Base-by-base conservation (phyloP, 2,113 vertebrate genomes). In the Corythaeola cristata region DNA sequence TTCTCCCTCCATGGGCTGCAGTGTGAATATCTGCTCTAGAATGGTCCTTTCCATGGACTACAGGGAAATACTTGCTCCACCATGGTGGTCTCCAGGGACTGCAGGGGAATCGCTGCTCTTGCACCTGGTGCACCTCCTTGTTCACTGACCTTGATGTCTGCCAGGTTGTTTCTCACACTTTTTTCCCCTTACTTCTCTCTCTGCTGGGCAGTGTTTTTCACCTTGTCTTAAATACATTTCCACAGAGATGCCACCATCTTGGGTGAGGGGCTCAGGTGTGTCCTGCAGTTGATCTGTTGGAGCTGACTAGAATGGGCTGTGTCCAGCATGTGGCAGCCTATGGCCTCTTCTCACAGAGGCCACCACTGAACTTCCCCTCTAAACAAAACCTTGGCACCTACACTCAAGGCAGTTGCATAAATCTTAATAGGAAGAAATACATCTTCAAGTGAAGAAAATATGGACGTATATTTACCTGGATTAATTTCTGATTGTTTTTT, bases 251-350 rank as follows among this genome's bases (percentile, higher is more conserved):
- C 12, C 17, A 26, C 26, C 11, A 13, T 13, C 26, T 37, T 41
- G 33, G 33, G 5, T 37, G 45, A 32, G 39, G 41, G 19, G 12
- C 30, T 85, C 23, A 49, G 20, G 17, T 63, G 9, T 44, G 5
- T 10, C 35, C 23, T 33, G 32, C 2, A 3, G 15, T 2, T 32
- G 10, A 13, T 71, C 21, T 1, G 0, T 0, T 74, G 18, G 26
- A 59, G 20, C 12, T 59, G 16, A 67, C 19, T 15, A 5, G 13
- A 83, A 59, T 4, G 1, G 2, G 1, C 33, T 76, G 5, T 12
- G 63, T 60, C 9, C 17, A 59, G 21, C 14, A 30, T 0, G 1
- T 10, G 11, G 16, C 26, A 30, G 4, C 9, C 30, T 9, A 41
- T 28, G 4, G 13, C 12, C 19, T 37, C 2, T 23, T 41, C 33